A percentile compares a stretch with the other conserved stretches of the same genome.
Conservation (phyloP, 2,113 vertebrate species). For the Esox niger region DNA sequence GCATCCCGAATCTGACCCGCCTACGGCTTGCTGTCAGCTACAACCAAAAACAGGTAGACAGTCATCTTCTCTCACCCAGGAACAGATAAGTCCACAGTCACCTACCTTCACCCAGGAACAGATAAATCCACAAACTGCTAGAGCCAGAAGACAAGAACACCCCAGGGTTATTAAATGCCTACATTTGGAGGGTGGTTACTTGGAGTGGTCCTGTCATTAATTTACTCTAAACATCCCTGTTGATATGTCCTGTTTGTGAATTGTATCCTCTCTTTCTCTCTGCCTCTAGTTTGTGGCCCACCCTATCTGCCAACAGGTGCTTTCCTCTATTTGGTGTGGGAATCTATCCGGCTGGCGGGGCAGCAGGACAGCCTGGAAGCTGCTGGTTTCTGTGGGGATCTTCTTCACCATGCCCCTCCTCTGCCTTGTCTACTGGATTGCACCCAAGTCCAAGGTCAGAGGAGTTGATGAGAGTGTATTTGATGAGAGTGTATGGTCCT, state of each 20-base stretch:
- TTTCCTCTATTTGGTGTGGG: constrained; percentile 90
- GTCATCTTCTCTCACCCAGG: too few species aligned
- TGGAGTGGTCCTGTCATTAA: neutral
- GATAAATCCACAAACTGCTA: too few species aligned
- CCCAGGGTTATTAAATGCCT: neutral
- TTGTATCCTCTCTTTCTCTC: neutral
- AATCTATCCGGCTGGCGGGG: constrained; percentile 83
- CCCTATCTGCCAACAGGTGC: constrained; percentile 90
- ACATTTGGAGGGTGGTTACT: neutral
- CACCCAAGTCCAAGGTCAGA: constrained; percentile 83
- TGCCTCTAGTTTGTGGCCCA: constrained; percentile 85
- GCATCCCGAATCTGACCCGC: constrained; percentile 84
- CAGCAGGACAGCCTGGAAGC: constrained; percentile 82
- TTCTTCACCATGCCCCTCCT: constrained; percentile 87
- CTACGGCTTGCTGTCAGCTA: constrained; percentile 85
- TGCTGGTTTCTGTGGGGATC: constrained; percentile 80
- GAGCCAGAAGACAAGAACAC: neutral
- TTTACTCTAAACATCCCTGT: too few species aligned
- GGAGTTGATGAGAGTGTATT: neutral
- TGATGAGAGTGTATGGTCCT: neutral
- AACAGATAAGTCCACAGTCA: too few species aligned
- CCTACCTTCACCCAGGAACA: too few species aligned
- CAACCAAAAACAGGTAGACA: constrained; percentile 83
- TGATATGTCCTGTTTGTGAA: constrained; percentile 7
- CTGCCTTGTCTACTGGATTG: constrained; percentile 83